Base-by-base conservation (phyloP, 2,888 invertebrate species). In the Trissoscelio sp. region DNA sequence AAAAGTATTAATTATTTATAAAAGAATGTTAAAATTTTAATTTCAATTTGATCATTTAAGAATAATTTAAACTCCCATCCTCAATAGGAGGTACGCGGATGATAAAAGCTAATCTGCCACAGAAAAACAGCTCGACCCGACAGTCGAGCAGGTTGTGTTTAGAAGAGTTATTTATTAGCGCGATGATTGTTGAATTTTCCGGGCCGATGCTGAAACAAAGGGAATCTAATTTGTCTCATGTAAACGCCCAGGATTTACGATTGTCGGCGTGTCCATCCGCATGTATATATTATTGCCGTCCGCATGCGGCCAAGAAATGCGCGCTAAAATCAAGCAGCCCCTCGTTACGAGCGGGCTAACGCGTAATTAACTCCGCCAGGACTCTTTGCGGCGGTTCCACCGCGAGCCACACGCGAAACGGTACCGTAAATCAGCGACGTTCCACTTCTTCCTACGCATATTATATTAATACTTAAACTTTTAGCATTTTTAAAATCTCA, bases 391-490 rank as follows among this genome's bases (percentile, higher is more conserved):
- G 60, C 75, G 11, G 48, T 64, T 64, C 22, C 57, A 70, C 70
- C 70, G 78, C 78, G 78, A 72, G 70, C 78, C 66, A 66, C 66
- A 72, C 53, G 67, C 51, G 67, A 72, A 66, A 73, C 60, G 53
- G 73, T 73, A 72, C 60, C 73, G 73, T 79, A 79, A 79, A 79
- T 79, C 79, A 79, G 46, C 72, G 60, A 73, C 67, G 66, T 79
- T 79, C 58, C 72, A 58, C 55, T 55, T 66, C 79, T 55, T 48
- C 78, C 70, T 62, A 78, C 77, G 77, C 77, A 62, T 69, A 69
- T 62, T 62, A 70, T 39, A 6, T 24, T 24, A 24, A 64, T 12
- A 42, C 57, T n/a, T 39, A 51, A 37, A 1, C 28, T 18, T 57
- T 69, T 69, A 69, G 34, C 48, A 42, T 39, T 42, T 16, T 67